Conservation (phyloP, 2,888 invertebrate species). For the Drosophila paracracens region DNA sequence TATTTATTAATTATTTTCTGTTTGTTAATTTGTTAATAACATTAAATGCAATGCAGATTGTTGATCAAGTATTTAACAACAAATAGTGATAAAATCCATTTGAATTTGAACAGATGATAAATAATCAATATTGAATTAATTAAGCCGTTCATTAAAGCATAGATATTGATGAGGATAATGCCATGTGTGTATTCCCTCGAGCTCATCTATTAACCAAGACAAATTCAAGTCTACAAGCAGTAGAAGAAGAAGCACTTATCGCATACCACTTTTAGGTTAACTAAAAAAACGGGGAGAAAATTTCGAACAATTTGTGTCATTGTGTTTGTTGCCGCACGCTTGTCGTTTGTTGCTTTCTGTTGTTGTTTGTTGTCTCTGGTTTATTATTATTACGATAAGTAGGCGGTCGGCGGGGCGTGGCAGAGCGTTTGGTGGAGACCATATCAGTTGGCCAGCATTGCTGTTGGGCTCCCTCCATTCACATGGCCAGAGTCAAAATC, state of each 20-base stretch:
- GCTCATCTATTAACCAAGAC: neutral
- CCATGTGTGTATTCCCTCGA: neutral
- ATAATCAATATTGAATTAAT: neutral
- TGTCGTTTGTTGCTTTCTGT: neutral
- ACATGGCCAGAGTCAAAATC: neutral
- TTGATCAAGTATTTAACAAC: neutral
- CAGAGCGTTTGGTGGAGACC: neutral
- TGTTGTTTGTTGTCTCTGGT: slow-evolving; percentile 16
- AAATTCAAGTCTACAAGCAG: neutral
- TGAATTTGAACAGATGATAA: neutral
- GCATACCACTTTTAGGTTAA: neutral
- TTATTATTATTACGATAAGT: slow-evolving; percentile 29
- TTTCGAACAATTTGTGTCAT: neutral
- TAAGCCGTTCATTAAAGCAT: neutral
- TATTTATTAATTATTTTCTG: no score
- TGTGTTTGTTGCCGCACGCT: neutral
- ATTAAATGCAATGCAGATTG: no score
- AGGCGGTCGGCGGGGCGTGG: neutral
- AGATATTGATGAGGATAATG: neutral
- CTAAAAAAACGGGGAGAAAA: neutral
- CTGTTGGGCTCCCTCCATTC: neutral
- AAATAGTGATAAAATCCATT: neutral
- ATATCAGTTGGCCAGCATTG: slow-evolving; percentile 31
- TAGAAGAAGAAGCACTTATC: neutral
- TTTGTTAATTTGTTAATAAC: no score